phyloP scores from a whole-genome alignment of 1,140 invertebrate genomes.

The Halesus radiatus region DNA sequence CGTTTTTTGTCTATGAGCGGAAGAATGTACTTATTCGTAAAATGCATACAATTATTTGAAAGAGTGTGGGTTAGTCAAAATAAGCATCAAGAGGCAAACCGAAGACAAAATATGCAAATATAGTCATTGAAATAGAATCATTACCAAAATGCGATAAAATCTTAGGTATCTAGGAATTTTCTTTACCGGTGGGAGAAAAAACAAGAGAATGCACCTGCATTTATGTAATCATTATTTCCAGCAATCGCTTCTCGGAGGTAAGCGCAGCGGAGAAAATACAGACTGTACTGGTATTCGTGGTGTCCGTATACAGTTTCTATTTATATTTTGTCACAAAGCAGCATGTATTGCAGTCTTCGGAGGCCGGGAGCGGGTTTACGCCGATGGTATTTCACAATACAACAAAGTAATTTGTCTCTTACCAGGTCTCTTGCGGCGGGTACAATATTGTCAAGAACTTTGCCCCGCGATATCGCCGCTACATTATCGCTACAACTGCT shows the following conservation, averaged over 20 bases:
- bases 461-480: background rate
- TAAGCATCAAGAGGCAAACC: too few species aligned
- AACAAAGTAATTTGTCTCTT: constrained; percentile 21
- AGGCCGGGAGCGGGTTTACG: background rate
- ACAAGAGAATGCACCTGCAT: background rate
- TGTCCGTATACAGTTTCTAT: constrained; percentile 1
- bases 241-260: background rate
- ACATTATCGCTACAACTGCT: constrained; percentile 3
- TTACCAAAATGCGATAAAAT: too few species aligned
- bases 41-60: too few species aligned
- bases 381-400: constrained; percentile 9
- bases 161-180: too few species aligned
- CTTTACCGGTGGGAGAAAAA: background rate
- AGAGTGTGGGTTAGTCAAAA: too few species aligned
- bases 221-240: background rate
- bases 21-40: too few species aligned
- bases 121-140: too few species aligned
- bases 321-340: constrained; percentile 23
- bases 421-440: constrained; percentile 18
- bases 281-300: background rate
- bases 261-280: constrained; percentile 1
- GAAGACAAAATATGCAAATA: too few species aligned
- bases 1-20: too few species aligned
- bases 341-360: background rate
- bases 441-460: constrained; percentile 11